Percentiles rank a stretch among this genome's conserved stretches.
phyloP scores from a whole-genome alignment of 2,888 invertebrate genomes.

The Cistogaster globosa region DNA sequence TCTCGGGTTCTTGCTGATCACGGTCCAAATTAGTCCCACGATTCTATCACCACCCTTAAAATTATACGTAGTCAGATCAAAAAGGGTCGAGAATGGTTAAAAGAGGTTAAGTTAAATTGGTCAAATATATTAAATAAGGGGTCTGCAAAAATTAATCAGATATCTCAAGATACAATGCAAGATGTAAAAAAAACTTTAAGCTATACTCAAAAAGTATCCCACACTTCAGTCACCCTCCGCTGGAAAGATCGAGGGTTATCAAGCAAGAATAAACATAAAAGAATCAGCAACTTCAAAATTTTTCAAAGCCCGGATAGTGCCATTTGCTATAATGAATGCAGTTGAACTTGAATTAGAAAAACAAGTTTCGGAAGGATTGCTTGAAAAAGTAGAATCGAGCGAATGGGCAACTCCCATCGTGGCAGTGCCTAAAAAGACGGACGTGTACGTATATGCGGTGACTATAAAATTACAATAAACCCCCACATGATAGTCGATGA shows the following conservation, averaged over 20 bases:
- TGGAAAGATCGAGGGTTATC: not conserved
- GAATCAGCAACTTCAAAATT: not conserved
- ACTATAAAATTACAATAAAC: not conserved
- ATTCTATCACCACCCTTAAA: not conserved
- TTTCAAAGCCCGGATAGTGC: constrained; percentile 4
- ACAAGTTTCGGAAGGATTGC: constrained; percentile 31
- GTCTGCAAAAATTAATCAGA: not conserved
- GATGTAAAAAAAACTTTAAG: not conserved
- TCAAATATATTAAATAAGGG: not conserved
- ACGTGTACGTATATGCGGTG: constrained; percentile 70
- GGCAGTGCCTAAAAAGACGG: constrained; percentile 74
- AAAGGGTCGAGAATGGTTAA: constrained; percentile 32
- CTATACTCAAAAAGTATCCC: not conserved
- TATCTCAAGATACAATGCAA: not conserved
- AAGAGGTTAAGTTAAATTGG: not conserved
- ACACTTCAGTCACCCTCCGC: not conserved
- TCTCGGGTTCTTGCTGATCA: not conserved
- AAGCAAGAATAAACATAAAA: constrained; percentile 5
- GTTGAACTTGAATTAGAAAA: constrained; percentile 2
- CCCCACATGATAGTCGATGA: not conserved
- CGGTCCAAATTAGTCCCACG: not conserved
- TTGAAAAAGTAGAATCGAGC: constrained; percentile 63
- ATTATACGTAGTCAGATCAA: constrained; percentile 23
- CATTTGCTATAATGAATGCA: constrained; percentile 4
- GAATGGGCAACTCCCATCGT: constrained; percentile 77